These are phyloP conservation scores for Synergus japonicus DNA, from an alignment of 2,888 invertebrate genomes.

Conservation along the genomic window DNA sequence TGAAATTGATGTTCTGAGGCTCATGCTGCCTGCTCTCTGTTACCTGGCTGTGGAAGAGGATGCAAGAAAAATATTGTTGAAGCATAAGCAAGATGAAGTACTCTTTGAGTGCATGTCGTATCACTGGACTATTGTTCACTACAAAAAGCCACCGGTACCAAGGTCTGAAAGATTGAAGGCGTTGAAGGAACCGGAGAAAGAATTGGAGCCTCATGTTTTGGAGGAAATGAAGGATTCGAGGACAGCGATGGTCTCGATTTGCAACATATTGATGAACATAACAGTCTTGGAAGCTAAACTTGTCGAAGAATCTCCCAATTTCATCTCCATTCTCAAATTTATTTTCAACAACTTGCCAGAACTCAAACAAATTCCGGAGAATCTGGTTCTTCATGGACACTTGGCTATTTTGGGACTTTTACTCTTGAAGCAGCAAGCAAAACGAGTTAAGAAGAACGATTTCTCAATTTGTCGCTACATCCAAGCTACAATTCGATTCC, in stretches of 20 bases:
- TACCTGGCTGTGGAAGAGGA: constrained; percentile 95
- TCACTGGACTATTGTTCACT: constrained; percentile 92
- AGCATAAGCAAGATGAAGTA: constrained; percentile 88
- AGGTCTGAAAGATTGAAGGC: constrained; percentile 88
- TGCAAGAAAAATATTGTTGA: constrained; percentile 88
- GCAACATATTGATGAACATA: constrained; percentile 95
- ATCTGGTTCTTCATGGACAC: constrained; percentile 91
- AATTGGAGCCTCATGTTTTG: constrained; percentile 85
- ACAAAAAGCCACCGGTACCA: constrained; percentile 89
- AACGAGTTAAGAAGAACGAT: constrained; percentile 91
- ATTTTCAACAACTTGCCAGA: constrained; percentile 91
- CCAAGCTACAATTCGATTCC: constrained; percentile 91
- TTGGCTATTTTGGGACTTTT: constrained; percentile 90
- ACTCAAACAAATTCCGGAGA: constrained; percentile 89
- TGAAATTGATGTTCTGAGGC: constrained; percentile 86
- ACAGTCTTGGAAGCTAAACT: constrained; percentile 92
- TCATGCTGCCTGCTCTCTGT: constrained; percentile 93
- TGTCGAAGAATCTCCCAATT: constrained; percentile 87
- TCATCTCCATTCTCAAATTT: constrained; percentile 89
- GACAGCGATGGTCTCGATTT: constrained; percentile 91
- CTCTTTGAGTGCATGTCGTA: constrained; percentile 88
- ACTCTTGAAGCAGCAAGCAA: constrained; percentile 89
- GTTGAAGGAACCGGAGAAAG: constrained; percentile 86
- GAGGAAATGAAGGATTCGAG: constrained; percentile 92
- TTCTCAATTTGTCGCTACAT: constrained; percentile 93